These are phyloP conservation scores for Cheilosia pagana DNA, from an alignment of 2,888 invertebrate species.

Conservation along the genomic window DNA sequence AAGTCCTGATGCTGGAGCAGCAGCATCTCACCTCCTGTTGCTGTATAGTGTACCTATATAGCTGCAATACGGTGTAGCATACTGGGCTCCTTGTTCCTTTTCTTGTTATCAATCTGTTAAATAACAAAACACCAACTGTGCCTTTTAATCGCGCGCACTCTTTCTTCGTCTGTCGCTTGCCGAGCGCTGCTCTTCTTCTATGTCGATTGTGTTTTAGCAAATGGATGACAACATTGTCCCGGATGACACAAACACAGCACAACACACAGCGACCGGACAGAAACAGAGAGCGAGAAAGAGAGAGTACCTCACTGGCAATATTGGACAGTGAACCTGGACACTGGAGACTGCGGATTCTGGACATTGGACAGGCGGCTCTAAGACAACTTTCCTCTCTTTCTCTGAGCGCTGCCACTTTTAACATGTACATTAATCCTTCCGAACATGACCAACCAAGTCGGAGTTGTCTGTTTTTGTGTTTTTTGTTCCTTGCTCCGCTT, in stretches of 20 bases:
- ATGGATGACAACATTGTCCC: slow-evolving; percentile 74
- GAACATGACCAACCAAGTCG: slow-evolving; percentile 72
- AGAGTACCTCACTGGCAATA: background rate
- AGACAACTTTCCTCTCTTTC: slow-evolving; percentile 35
- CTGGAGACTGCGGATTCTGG: too few relatives aligned
- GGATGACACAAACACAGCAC: slow-evolving; percentile 30
- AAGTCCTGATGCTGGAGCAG: slow-evolving; percentile 39
- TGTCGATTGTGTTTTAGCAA: slow-evolving; percentile 74
- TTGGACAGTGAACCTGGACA: too few relatives aligned
- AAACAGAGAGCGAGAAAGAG: slow-evolving; percentile 10
- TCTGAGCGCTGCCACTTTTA: slow-evolving; percentile 63
- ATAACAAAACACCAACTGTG: slow-evolving; percentile 74
- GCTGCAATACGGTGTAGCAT: slow-evolving; percentile 1
- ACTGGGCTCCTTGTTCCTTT: slow-evolving; percentile 58
- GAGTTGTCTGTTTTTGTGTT: slow-evolving; percentile 50
- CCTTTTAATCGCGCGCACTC: slow-evolving; percentile 71
- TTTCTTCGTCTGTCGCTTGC: slow-evolving; percentile 32
- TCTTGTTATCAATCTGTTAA: slow-evolving; percentile 75
- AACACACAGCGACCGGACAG: slow-evolving; percentile 14
- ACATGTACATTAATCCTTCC: slow-evolving; percentile 75
- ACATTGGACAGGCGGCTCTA: background rate
- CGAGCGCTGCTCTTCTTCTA: slow-evolving; percentile 32
- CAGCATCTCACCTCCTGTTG: slow-evolving; percentile 61
- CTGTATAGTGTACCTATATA: slow-evolving; percentile 22
- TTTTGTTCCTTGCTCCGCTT: slow-evolving; percentile 62